Evolutionary conservation across 64 coral and sea anemone species (phyloP).

Genomic region (Montipora efflorescens): DNA sequence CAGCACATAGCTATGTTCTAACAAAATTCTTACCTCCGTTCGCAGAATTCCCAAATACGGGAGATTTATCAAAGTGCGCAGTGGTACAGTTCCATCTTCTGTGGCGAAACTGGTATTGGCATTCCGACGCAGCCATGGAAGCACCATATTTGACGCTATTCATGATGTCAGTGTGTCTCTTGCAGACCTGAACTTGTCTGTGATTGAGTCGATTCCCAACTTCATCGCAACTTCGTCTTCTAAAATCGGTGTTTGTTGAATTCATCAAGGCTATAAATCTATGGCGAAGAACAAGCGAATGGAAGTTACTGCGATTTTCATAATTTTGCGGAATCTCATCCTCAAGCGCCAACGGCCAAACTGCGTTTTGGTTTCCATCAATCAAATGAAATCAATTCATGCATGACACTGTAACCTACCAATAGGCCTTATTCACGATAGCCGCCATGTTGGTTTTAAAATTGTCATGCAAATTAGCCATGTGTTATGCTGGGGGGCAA

Average conservation of each 20-base stretch:
- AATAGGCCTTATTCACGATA: too few species aligned
- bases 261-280: conserved; percentile 55
- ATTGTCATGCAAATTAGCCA: too few species aligned
- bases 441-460: too few species aligned
- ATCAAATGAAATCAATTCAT: too few species aligned
- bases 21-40: conserved; percentile 82
- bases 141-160: conserved; percentile 90
- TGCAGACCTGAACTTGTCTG: conserved; percentile 92
- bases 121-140: conserved; percentile 69
- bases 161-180: conserved; percentile 88
- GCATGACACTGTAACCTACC: too few species aligned
- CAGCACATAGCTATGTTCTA: background rate
- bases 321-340: too few species aligned
- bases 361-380: too few species aligned
- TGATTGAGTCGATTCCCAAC: conserved; percentile 75
- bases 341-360: too few species aligned
- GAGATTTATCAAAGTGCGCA: conserved; percentile 77
- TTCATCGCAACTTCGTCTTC: conserved; percentile 85
- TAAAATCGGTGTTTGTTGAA: conserved; percentile 23
- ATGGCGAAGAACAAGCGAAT: background rate
- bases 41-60: conserved; percentile 94
- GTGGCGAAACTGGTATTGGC: conserved; percentile 90
- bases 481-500: too few species aligned
- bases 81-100: conserved; percentile 97
- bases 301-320: too few species aligned